Evolutionary conservation across 2,797 vertebrate species (phyloP).

Genomic region (Sebastes trivittatus): DNA sequence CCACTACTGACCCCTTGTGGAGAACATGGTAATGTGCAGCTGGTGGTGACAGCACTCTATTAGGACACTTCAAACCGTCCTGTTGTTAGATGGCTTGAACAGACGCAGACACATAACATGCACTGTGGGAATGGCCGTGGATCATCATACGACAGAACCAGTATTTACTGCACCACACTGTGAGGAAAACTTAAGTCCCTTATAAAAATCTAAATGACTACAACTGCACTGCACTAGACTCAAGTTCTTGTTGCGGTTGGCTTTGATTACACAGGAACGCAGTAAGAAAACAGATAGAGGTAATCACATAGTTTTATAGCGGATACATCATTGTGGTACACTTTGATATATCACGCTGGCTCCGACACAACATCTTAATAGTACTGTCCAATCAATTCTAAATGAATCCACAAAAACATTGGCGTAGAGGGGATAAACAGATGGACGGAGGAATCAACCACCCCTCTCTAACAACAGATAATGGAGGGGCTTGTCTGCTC

Average conservation of each 20-base stretch:
- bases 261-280: background rate
- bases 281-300: background rate
- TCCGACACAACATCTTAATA: background rate
- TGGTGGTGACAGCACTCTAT: background rate
- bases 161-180: background rate
- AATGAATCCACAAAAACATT: conserved; percentile 10
- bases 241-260: background rate
- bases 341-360: background rate
- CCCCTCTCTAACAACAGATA: conserved; percentile 9
- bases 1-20: conserved; percentile 74
- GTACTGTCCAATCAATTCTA: background rate
- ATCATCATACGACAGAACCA: background rate
- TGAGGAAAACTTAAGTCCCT: background rate
- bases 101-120: conserved; percentile 1
- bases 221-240: background rate
- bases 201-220: background rate
- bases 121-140: background rate
- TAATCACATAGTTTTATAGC: background rate
- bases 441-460: conserved; percentile 6
- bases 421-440: conserved; percentile 8
- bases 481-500: conserved; percentile 2
- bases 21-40: conserved; percentile 24
- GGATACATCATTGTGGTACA: background rate
- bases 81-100: background rate
- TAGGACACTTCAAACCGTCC: background rate